phyloP scores from a whole-genome alignment of 23 tunicate species.

The Ciona savignyi region DNA sequence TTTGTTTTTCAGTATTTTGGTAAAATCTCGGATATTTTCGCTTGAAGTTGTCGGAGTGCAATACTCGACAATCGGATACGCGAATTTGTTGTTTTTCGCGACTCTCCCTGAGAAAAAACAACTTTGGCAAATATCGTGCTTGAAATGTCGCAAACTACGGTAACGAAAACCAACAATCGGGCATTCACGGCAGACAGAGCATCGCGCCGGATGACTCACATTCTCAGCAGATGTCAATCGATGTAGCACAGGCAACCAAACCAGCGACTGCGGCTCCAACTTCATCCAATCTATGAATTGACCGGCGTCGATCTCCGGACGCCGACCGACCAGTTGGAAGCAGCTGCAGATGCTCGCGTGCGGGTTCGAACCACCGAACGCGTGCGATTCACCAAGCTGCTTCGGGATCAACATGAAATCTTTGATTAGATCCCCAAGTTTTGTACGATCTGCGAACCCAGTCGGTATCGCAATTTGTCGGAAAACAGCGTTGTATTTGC shows the following conservation, averaged over 20 bases:
- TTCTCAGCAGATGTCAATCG: slow-evolving; percentile 48
- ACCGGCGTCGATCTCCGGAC: slow-evolving; percentile 66
- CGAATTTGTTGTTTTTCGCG: slow-evolving; percentile 45
- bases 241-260: slow-evolving; percentile 82
- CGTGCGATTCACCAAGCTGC: slow-evolving; percentile 68
- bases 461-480: slow-evolving; percentile 26
- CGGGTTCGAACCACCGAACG: slow-evolving; percentile 64
- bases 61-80: slow-evolving; percentile 85
- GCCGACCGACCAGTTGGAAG: slow-evolving; percentile 44
- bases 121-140: slow-evolving; percentile 70
- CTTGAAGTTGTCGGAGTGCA: slow-evolving; percentile 72
- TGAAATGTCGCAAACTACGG: slow-evolving; percentile 66
- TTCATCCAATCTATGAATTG: slow-evolving; percentile 45
- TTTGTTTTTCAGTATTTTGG: slow-evolving; percentile 83
- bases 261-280: slow-evolving; percentile 61
- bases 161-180: slow-evolving; percentile 84
- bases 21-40: slow-evolving; percentile 64
- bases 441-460: slow-evolving; percentile 37
- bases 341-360: slow-evolving; percentile 61
- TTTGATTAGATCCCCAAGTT: slow-evolving; percentile 18
- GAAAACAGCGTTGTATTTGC: slow-evolving; percentile 55
- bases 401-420: slow-evolving; percentile 65
- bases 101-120: slow-evolving; percentile 82
- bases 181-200: slow-evolving; percentile 53
- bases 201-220: slow-evolving; percentile 48